A percentile compares a stretch with the other conserved stretches of the same genome.
phyloP scores from a whole-genome alignment of 2,888 invertebrate species.

The Lycocerus yunnanus region DNA sequence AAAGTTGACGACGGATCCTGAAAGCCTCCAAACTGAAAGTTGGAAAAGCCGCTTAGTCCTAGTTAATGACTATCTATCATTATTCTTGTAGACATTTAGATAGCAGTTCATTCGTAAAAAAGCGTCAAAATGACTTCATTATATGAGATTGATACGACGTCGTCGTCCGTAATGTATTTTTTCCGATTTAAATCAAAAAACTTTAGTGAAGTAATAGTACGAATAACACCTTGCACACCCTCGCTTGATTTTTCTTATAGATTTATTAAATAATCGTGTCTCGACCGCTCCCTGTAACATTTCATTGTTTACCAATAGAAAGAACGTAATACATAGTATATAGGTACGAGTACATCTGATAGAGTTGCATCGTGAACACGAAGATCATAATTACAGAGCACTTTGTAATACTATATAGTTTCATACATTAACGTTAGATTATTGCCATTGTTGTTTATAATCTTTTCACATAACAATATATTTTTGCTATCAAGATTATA shows the following conservation, averaged over 20 bases:
- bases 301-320: conserved; percentile 28
- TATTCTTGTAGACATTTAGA: conserved; percentile 29
- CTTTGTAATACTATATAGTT: neutral
- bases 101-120: conserved; percentile 20
- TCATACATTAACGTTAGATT: neutral
- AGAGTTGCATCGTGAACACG: conserved; percentile 25
- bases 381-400: neutral
- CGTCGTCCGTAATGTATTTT: conserved; percentile 11
- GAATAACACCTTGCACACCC: neutral
- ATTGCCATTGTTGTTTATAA: neutral
- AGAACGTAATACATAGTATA: no score
- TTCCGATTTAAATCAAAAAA: conserved; percentile 9
- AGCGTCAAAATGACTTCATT: conserved; percentile 23
- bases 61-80: conserved; percentile 29
- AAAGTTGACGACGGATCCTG: conserved; percentile 17
- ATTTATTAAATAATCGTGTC: conserved; percentile 17
- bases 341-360: conserved; percentile 20
- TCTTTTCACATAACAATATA: neutral
- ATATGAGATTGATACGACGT: conserved; percentile 19
- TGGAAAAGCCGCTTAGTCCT: conserved; percentile 20
- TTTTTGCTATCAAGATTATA: neutral
- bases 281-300: conserved; percentile 27
- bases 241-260: neutral
- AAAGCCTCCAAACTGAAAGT: conserved; percentile 6
- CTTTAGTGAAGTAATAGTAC: neutral